Percentiles rank a stretch among this genome's conserved stretches.
Evolutionary conservation across 64 coral and sea anemone species (phyloP).

Genomic region (Dendronephthya gigantea): DNA sequence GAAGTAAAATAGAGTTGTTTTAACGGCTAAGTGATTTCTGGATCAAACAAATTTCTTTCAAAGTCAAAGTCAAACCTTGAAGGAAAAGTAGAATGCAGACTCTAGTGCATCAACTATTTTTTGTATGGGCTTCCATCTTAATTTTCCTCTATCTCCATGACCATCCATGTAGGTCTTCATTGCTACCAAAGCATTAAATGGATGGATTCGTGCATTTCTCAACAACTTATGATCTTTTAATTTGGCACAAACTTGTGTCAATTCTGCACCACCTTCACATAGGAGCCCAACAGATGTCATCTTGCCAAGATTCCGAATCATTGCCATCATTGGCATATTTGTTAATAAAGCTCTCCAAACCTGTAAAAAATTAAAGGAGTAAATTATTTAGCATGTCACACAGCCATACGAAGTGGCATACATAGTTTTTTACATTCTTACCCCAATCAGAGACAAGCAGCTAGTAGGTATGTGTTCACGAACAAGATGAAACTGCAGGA

Average conservation of each 20-base stretch:
- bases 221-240: slow-evolving; percentile 28
- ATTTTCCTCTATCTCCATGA: slow-evolving; percentile 57
- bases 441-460: slow-evolving; percentile 34
- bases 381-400: too few species aligned
- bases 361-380: too few species aligned
- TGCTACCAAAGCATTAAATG: slow-evolving; percentile 64
- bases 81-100: slow-evolving; percentile 68
- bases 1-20: background rate
- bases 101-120: slow-evolving; percentile 55
- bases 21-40: too few species aligned
- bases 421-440: too few species aligned
- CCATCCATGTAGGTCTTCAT: slow-evolving; percentile 66
- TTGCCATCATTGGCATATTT: slow-evolving; percentile 97
- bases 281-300: slow-evolving; percentile 68
- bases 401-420: background rate
- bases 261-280: slow-evolving; percentile 20
- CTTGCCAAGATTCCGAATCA: slow-evolving; percentile 85
- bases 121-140: slow-evolving; percentile 46
- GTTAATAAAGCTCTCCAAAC: slow-evolving; percentile 69
- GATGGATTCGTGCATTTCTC: slow-evolving; percentile 62
- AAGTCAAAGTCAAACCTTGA: slow-evolving; percentile 51
- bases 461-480: slow-evolving; percentile 78
- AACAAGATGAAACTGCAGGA: slow-evolving; percentile 42
- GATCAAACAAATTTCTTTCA: background rate
- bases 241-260: slow-evolving; percentile 38